These are phyloP conservation scores for Electrophaes corylata DNA, from an alignment of 2,888 invertebrate species.

Conservation along the genomic window DNA sequence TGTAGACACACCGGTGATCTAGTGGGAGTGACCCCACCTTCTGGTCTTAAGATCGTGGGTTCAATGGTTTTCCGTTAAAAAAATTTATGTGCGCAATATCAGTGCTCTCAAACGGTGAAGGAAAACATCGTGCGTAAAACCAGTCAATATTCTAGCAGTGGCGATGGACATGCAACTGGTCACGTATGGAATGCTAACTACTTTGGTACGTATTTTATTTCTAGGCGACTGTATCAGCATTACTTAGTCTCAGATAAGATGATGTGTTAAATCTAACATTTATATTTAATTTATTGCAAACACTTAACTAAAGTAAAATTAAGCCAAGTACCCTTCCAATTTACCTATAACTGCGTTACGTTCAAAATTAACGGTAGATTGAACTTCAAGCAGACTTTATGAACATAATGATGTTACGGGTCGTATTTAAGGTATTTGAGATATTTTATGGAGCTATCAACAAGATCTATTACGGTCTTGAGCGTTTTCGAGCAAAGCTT, in stretches of 20 bases:
- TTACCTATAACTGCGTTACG: constrained; percentile 18
- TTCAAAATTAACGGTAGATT: constrained; percentile 25
- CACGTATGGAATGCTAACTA: too few species aligned
- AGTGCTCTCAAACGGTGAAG: too few species aligned
- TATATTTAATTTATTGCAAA: background rate
- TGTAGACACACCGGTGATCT: too few species aligned
- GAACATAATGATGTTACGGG: constrained; percentile 23
- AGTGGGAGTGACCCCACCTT: too few species aligned
- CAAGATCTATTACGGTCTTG: constrained; percentile 46
- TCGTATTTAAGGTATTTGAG: constrained; percentile 43
- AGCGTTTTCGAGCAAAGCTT: constrained; percentile 4
- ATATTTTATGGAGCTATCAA: constrained; percentile 59
- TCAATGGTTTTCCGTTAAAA: too few species aligned
- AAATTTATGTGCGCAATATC: too few species aligned
- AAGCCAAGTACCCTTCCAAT: background rate
- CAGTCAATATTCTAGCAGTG: too few species aligned
- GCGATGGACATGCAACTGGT: too few species aligned
- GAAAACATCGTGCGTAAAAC: too few species aligned
- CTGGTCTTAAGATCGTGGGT: too few species aligned
- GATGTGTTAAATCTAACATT: too few species aligned
- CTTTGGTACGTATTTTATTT: too few species aligned
- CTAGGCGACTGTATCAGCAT: background rate
- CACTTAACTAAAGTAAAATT: background rate
- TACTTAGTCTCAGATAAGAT: background rate
- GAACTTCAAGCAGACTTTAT: constrained; percentile 18